These are phyloP conservation scores for Plotosus lineatus DNA, from an alignment of 2,113 vertebrate genomes.

Conservation along the genomic window DNA sequence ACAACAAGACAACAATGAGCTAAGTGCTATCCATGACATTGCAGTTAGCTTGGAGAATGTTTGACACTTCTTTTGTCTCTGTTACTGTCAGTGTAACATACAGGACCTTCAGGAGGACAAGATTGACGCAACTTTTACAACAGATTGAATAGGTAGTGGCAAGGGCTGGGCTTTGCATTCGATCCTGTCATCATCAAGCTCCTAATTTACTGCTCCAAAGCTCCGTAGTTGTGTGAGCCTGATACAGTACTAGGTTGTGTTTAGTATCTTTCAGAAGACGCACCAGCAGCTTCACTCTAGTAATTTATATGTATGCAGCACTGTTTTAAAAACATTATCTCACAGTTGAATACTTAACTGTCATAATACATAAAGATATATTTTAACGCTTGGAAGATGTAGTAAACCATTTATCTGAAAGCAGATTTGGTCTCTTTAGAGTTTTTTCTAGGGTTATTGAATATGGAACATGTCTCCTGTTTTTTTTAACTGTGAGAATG, in stretches of 20 bases:
- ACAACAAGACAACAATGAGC: slow-evolving; percentile 24
- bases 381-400: background rate
- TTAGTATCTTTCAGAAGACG: slow-evolving; percentile 36
- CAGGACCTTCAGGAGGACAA: slow-evolving; percentile 14
- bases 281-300: background rate
- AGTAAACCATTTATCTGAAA: background rate
- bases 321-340: slow-evolving; percentile 34
- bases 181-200: slow-evolving; percentile 23
- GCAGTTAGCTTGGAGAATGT: slow-evolving; percentile 8
- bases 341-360: slow-evolving; percentile 18
- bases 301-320: slow-evolving; percentile 34
- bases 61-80: slow-evolving; percentile 1
- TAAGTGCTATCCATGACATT: background rate
- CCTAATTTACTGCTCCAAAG: slow-evolving; percentile 15
- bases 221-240: background rate
- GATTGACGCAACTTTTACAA: slow-evolving; percentile 1
- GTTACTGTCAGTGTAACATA: background rate
- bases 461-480: background rate
- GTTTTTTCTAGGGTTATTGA: background rate
- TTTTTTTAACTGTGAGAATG: background rate
- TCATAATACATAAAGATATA: slow-evolving; percentile 35
- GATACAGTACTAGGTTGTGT: slow-evolving; percentile 10
- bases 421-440: background rate
- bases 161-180: background rate
- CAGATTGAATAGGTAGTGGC: slow-evolving; percentile 30